These are phyloP conservation scores for Allacma fusca DNA, from an alignment of 2,888 invertebrate genomes.

Conservation along the genomic window DNA sequence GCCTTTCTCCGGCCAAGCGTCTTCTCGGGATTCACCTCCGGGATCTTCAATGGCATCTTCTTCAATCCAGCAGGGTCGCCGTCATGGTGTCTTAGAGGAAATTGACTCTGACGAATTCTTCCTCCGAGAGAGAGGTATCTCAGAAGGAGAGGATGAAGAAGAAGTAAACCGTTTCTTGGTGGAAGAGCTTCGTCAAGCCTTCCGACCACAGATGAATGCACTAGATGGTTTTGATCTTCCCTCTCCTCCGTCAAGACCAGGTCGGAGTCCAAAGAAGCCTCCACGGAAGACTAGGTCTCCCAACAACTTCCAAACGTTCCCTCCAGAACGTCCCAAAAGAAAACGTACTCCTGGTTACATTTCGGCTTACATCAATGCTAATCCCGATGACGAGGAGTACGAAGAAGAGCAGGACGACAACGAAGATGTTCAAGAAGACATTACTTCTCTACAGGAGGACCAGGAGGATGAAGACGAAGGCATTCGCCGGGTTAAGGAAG, in stretches of 20 bases:
- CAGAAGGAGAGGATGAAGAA: conserved; percentile 76
- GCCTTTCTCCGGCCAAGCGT: conserved; percentile 51
- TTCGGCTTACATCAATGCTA: conserved; percentile 56
- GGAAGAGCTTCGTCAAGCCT: conserved; percentile 81
- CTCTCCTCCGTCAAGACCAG: conserved; percentile 64
- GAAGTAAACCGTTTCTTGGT: conserved; percentile 79
- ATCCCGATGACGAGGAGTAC: conserved; percentile 42
- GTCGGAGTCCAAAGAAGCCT: conserved; percentile 55
- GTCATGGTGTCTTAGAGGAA: conserved; percentile 75
- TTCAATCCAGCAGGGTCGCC: conserved; percentile 51
- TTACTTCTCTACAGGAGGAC: conserved; percentile 38
- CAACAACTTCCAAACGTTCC: conserved; percentile 59
- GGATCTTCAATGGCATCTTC: conserved; percentile 58
- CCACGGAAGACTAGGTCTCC: conserved; percentile 52
- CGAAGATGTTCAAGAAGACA: conserved; percentile 42
- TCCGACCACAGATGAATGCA: conserved; percentile 65
- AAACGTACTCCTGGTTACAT: conserved; percentile 57
- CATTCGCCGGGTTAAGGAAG: conserved; percentile 52
- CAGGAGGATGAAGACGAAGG: conserved; percentile 49
- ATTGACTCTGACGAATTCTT: conserved; percentile 89
- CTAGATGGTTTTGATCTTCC: conserved; percentile 71
- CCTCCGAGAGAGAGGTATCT: conserved; percentile 81
- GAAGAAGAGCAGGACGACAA: conserved; percentile 46
- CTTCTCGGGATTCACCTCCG: conserved; percentile 56
- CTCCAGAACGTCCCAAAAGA: conserved; percentile 58